A percentile compares a stretch with the other conserved stretches of the same genome.
Conservation (phyloP, 2,888 invertebrate genomes). For the Ennomos erosarius region DNA sequence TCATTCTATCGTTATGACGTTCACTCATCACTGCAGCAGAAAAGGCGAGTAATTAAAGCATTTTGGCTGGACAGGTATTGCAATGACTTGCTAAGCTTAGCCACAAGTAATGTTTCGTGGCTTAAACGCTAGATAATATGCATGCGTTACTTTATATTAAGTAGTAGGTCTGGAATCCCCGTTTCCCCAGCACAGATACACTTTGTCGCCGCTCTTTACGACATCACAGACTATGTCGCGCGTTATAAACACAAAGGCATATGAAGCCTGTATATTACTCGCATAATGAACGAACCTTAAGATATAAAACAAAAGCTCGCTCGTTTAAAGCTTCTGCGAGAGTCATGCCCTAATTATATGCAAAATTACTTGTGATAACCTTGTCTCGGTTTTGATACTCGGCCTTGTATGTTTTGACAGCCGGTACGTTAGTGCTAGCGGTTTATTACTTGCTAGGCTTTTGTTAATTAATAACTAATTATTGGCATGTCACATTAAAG, state of each 20-base stretch:
- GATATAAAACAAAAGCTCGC: conserved; percentile 37
- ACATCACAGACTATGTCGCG: conserved; percentile 24
- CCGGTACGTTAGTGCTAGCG: conserved; percentile 6
- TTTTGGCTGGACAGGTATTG: too few species aligned
- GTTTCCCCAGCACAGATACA: conserved; percentile 16
- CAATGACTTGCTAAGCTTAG: too few species aligned
- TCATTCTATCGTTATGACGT: too few species aligned
- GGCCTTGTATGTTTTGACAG: conserved; percentile 18
- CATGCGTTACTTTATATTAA: not conserved
- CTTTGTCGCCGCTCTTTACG: conserved; percentile 31
- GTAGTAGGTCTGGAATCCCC: conserved; percentile 13
- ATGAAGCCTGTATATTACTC: conserved; percentile 29
- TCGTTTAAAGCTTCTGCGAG: conserved; percentile 24
- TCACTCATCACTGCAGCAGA: too few species aligned
- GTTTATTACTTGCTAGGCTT: conserved; percentile 2
- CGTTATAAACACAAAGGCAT: conserved; percentile 32
- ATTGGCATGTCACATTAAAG: too few species aligned
- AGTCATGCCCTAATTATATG: conserved; percentile 36
- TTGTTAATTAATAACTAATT: too few species aligned
- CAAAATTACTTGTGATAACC: conserved; percentile 31
- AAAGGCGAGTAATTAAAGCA: too few species aligned
- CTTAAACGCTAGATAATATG: too few species aligned
- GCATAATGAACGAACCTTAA: conserved; percentile 32
- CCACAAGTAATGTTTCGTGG: too few species aligned
- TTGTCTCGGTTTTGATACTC: conserved; percentile 23